Base-by-base conservation (phyloP, 2,888 invertebrate genomes). In the Nephrotoma flavescens region DNA sequence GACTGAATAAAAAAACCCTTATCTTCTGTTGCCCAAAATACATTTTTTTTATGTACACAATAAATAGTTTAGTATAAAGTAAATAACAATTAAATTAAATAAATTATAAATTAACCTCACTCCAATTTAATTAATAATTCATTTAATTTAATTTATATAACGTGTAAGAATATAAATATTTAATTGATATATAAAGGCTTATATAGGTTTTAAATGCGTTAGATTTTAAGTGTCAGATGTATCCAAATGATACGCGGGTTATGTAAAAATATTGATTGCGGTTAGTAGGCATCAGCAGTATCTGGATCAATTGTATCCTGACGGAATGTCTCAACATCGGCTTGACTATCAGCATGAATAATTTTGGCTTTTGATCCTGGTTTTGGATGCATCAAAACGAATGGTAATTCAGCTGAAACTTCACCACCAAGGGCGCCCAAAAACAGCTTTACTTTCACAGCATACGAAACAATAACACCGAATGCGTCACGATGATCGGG, bases 401-500 rank as follows among this genome's bases (percentile, higher is more conserved):
- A 97, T 83, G 98, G 98, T 90, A 98, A 92, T 92, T 97, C 97
- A 4, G 98, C 98, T 42, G 96, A 94, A 85, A 99, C 92, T 92
- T 98, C 98, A 5, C 98, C 98, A 87, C 97, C 97, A 88, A 98
- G 93, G 86, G 98, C 97, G 31, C 97, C 98, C 88, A 99, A 93
- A 91, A 97, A 97, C 86, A 99, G 93, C 92, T 98, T 97, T 86
- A 98, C 97, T 92, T 98, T 98, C 57, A 97, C 97, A 87, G 96
- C 96, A 93, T 99, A 99, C 71, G 97, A 98, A 11, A 99, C 98
- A 88, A 98, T 96, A 89, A 98, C 98, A 87, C 98, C 98, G 90
- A 98, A 97, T 86, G 97, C 96, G 91, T 98, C 98, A 88, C 97
- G 95, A 89, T 96, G 95, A 89, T 97, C 97, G 11, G 96, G 95